Percentiles rank a stretch among this genome's conserved stretches.
Conservation (phyloP, 2,113 vertebrate genomes). For the Nasalis larvatus region DNA sequence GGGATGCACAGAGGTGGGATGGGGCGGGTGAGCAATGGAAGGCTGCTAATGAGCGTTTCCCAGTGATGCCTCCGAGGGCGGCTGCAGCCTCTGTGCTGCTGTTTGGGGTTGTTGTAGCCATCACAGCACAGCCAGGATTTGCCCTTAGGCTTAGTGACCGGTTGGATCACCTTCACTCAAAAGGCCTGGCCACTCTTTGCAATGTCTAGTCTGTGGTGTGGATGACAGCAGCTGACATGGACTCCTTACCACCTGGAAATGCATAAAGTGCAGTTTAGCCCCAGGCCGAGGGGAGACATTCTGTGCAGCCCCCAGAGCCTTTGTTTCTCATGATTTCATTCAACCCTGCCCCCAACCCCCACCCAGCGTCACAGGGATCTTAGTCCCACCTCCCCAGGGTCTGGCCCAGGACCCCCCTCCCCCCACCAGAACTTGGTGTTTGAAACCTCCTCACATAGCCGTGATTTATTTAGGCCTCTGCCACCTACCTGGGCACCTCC, state of each 20-base stretch:
- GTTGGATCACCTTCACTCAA: not conserved
- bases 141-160: not conserved
- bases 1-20: not conserved
- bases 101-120: not conserved
- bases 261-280: not conserved
- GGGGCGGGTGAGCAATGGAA: not conserved
- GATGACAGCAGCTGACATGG: not conserved
- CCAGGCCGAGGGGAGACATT: not conserved
- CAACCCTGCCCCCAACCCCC: not conserved
- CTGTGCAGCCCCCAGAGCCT: not conserved
- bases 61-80: not conserved
- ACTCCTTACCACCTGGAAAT: not conserved
- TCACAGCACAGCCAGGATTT: not conserved
- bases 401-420: not conserved
- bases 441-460: not conserved
- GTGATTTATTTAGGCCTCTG: slow-evolving; percentile 15
- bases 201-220: not conserved
- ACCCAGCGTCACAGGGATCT: not conserved
- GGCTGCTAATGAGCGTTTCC: not conserved
- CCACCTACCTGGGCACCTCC: not conserved
- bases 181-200: not conserved
- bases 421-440: not conserved
- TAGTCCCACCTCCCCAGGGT: not conserved
- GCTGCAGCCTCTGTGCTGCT: not conserved
- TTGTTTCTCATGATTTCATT: not conserved